Evolutionary conservation across 2,888 invertebrate genomes (phyloP).

Genomic region (Molanna angustata): DNA sequence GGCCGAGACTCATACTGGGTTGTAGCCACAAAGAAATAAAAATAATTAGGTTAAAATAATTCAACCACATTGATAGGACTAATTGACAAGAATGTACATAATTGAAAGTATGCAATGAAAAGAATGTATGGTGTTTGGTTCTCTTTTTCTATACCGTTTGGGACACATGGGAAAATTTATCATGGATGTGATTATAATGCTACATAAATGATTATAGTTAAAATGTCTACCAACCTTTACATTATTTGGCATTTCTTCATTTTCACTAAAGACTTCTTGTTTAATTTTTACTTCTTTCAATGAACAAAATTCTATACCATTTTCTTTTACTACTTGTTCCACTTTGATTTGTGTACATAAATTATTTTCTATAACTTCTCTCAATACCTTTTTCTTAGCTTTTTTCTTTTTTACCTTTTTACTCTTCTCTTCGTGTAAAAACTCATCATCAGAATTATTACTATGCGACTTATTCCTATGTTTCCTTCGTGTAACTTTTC

Average conservation of each 20-base stretch:
- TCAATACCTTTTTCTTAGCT: neutral
- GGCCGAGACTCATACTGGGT: no score
- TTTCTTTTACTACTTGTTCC: constrained; percentile 2
- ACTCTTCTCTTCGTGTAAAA: neutral
- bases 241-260: neutral
- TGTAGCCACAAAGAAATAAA: no score
- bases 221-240: neutral
- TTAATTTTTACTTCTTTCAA: constrained; percentile 11
- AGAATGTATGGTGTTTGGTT: no score
- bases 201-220: neutral
- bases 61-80: no score
- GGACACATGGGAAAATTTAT: no score
- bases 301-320: constrained; percentile 24
- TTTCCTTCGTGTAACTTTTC: constrained; percentile 13
- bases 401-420: neutral
- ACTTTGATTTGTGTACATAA: neutral
- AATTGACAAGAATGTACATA: no score
- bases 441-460: neutral
- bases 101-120: no score
- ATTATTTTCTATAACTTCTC: constrained; percentile 9
- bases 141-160: no score
- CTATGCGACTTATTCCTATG: neutral
- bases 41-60: no score
- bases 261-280: constrained; percentile 19
- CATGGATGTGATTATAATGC: no score